Evolutionary conservation across 2,797 vertebrate species (phyloP), one percentile per base, ranked within the genome.

Genomic region (Leptodactylus fallax): DNA sequence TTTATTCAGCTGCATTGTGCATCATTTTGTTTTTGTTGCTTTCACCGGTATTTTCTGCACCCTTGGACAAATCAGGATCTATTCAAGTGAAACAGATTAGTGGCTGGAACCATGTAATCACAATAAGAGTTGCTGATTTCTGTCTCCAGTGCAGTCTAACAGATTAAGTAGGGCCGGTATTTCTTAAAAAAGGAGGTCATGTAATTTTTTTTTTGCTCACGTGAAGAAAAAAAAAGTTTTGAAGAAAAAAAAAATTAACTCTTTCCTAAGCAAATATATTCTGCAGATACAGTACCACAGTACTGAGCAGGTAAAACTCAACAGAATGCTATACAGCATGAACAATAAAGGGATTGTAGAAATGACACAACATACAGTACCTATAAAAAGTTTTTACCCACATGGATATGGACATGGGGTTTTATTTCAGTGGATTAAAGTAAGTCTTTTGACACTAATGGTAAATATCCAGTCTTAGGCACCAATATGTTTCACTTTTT

Each of bases 61-160:
- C 77, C 72, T 87, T 87, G 72, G 81, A 87, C 86, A 83, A 87
- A 87, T 87, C 80, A 87, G 74, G 74, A 45, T 81, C 86, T 87
- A 87, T 87, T 87, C 72, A 87, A 78, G 71, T 67, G 72, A 83
- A 77, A 11, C 71, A 49, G 74, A 83, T 83, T 87, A 87, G 74
- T 61, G 19, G 61, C 81, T 83, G 71, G 71, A 76, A 77, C 71
- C 58, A 65, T 78, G 84, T 85, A 85, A 85, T 85, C 84, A 79
- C 84, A 67, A 56, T 53, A 69, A 85, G 61, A 85, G 76, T 55
- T 21, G 25, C 76, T 79, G 84, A 78, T 79, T 85, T 85, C 74
- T 67, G 58, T 78, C 74, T 85, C 36, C 36, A 27, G 83, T 36
- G 11, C 49, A 21, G 36, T 49, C 56, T 58, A 47, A 84, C 55